These are phyloP conservation scores for Limnodromus scolopaceus DNA, from an alignment of 2,797 vertebrate genomes.

Conservation along the genomic window DNA sequence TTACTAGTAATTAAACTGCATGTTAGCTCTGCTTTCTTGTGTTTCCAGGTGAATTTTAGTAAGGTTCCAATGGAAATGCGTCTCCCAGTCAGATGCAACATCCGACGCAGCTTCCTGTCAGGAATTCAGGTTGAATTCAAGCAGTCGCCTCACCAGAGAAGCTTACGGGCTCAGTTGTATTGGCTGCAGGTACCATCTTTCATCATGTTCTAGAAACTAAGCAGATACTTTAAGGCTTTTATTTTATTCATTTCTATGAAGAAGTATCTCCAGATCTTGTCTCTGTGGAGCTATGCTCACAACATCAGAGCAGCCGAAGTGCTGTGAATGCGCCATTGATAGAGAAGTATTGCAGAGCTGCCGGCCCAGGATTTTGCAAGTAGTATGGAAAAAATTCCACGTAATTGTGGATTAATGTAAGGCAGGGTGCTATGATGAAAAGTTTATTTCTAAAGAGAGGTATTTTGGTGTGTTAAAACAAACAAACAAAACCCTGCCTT, in stretches of 20 bases:
- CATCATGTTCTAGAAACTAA: accelerated
- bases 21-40: neutral
- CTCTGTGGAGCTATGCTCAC: accelerated
- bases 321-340: neutral
- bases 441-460: neutral
- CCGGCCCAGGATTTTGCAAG: neutral
- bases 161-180: conserved; percentile 90
- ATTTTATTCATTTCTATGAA: neutral
- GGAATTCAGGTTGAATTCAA: conserved; percentile 95
- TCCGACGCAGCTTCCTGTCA: conserved; percentile 92
- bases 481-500: neutral
- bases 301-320: accelerated
- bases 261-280: accelerated
- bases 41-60: conserved; percentile 89
- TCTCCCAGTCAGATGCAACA: conserved; percentile 81
- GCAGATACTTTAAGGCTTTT: neutral
- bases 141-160: conserved; percentile 92
- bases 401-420: neutral
- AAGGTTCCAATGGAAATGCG: conserved; percentile 89
- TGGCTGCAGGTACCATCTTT: conserved; percentile 90
- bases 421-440: neutral
- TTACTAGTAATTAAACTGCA: neutral
- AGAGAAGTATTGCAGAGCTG: neutral
- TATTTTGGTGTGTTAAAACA: neutral
- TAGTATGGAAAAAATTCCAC: neutral